phyloP scores from a whole-genome alignment of 2,888 invertebrate species.

The Cyclophora punctaria region DNA sequence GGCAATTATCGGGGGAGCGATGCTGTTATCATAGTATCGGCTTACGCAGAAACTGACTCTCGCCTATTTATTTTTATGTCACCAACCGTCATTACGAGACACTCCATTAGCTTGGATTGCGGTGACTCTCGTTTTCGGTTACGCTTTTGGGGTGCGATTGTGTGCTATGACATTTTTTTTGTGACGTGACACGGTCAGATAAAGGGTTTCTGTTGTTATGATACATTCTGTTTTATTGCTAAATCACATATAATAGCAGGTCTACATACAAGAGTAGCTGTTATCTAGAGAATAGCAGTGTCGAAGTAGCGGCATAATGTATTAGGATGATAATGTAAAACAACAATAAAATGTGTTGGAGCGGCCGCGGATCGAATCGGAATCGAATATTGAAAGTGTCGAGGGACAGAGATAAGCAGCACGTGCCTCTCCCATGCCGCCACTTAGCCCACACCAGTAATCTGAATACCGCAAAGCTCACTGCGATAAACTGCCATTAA shows the following conservation, averaged over 20 bases:
- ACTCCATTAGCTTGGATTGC: slow-evolving; percentile 76
- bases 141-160: slow-evolving; percentile 66
- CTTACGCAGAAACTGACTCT: slow-evolving; percentile 75
- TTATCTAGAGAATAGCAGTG: too few relatives aligned
- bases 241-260: slow-evolving; percentile 9
- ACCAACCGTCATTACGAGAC: slow-evolving; percentile 75
- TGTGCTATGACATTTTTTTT: slow-evolving; percentile 44
- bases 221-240: not conserved
- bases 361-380: slow-evolving; percentile 33
- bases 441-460: slow-evolving; percentile 66
- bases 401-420: slow-evolving; percentile 68
- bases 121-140: slow-evolving; percentile 70
- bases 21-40: slow-evolving; percentile 76
- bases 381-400: slow-evolving; percentile 74
- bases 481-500: slow-evolving; percentile 73
- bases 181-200: slow-evolving; percentile 30
- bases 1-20: slow-evolving; percentile 73
- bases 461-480: slow-evolving; percentile 73
- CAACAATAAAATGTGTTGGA: too few relatives aligned
- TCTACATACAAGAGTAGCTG: too few relatives aligned
- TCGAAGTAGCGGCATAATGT: too few relatives aligned
- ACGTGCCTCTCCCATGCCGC: slow-evolving; percentile 66
- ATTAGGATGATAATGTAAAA: too few relatives aligned
- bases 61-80: slow-evolving; percentile 76
- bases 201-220: slow-evolving; percentile 34